phyloP scores from a whole-genome alignment of 2,797 vertebrate species.

The Fistularia commersonii region DNA sequence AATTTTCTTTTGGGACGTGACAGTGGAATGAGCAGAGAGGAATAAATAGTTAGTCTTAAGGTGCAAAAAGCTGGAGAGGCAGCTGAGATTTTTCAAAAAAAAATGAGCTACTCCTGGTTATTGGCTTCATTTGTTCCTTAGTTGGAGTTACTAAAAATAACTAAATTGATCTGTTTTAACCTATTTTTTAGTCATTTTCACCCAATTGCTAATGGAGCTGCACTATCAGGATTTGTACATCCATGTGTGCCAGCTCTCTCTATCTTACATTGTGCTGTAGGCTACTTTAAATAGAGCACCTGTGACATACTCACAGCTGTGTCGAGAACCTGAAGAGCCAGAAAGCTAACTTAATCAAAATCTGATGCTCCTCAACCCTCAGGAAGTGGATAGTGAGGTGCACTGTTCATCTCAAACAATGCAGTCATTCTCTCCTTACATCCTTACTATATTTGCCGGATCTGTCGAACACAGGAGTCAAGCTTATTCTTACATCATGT shows the following conservation, averaged over 20 bases:
- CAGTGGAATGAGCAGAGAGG: too few relatives aligned
- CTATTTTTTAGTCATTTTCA: too few relatives aligned
- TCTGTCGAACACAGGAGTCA: slow-evolving; percentile 3
- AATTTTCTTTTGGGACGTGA: too few relatives aligned
- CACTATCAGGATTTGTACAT: too few relatives aligned
- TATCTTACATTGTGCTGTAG: not conserved
- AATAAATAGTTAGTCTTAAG: too few relatives aligned
- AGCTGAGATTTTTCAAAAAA: too few relatives aligned
- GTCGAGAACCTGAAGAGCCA: not conserved
- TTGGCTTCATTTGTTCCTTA: too few relatives aligned
- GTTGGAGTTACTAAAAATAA: too few relatives aligned
- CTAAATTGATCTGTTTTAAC: too few relatives aligned
- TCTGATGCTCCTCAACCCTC: slow-evolving; percentile 3
- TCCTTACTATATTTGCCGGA: slow-evolving; percentile 7
- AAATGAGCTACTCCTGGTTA: too few relatives aligned
- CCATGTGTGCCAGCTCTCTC: not conserved
- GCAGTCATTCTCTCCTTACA: not conserved
- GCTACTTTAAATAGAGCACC: slow-evolving; percentile 1
- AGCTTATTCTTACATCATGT: slow-evolving; percentile 5
- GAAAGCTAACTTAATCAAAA: not conserved
- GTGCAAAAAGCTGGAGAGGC: too few relatives aligned
- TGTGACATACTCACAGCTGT: slow-evolving; percentile 6
- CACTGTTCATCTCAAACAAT: not conserved
- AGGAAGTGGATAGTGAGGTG: not conserved
- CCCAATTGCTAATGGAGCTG: too few relatives aligned